Conservation (phyloP, 2,888 invertebrate genomes). For the Dicycla oo region DNA sequence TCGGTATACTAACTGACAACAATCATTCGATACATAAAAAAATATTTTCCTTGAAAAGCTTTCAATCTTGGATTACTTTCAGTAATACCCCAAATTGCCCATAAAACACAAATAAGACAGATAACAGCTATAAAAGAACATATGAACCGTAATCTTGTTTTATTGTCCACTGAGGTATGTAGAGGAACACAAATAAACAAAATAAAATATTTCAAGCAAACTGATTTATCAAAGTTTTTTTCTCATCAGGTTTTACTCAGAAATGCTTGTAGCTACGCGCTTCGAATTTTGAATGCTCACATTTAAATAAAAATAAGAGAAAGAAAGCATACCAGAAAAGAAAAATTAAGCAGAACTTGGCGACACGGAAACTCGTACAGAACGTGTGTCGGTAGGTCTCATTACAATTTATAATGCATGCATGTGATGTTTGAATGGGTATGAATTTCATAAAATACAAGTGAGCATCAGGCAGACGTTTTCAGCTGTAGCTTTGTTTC, state of each 20-base stretch:
- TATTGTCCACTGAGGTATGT: conserved; percentile 65
- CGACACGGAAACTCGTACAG: conserved; percentile 47
- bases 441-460: conserved; percentile 63
- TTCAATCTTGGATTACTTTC: conserved; percentile 70
- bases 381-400: conserved; percentile 54
- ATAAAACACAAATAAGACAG: conserved; percentile 74
- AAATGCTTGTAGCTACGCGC: conserved; percentile 63
- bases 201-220: conserved; percentile 47
- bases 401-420: conserved; percentile 58
- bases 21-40: conserved; percentile 33
- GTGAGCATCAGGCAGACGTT: conserved; percentile 59
- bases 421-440: conserved; percentile 59
- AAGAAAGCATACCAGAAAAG: conserved; percentile 47
- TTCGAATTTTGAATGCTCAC: conserved; percentile 56
- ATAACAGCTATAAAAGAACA: conserved; percentile 76
- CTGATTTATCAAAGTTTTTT: conserved; percentile 52
- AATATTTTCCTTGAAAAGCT: conserved; percentile 62
- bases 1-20: conserved; percentile 16
- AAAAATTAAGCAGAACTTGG: conserved; percentile 50
- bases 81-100: conserved; percentile 69
- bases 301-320: conserved; percentile 57
- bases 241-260: conserved; percentile 50
- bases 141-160: conserved; percentile 73
- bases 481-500: conserved; percentile 65
- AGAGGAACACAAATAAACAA: conserved; percentile 48